A percentile compares a stretch with the other conserved stretches of the same genome.
Conservation (phyloP, 2,797 vertebrate genomes). For the Lerista edwardsae region DNA sequence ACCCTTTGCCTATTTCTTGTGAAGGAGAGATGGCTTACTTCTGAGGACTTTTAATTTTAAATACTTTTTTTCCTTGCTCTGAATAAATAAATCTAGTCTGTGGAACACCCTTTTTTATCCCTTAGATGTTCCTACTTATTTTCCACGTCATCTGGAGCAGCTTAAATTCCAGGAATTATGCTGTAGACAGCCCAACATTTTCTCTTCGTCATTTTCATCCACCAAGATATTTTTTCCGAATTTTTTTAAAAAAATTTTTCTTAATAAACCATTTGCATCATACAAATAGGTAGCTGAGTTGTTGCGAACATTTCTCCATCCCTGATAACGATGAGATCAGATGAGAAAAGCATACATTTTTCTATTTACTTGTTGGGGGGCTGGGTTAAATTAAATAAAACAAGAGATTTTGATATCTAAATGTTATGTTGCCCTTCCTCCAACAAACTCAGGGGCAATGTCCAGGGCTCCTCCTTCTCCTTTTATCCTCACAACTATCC, state of each 20-base stretch:
- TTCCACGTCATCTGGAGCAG: slow-evolving; percentile 66
- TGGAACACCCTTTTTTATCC: slow-evolving; percentile 34
- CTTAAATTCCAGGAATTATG: slow-evolving; percentile 63
- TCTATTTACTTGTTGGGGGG: neutral
- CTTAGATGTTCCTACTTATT: slow-evolving; percentile 57
- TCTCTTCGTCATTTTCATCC: slow-evolving; percentile 33
- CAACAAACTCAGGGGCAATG: too few relatives aligned
- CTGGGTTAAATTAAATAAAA: neutral
- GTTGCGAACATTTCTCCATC: slow-evolving; percentile 24
- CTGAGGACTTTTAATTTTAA: slow-evolving; percentile 67
- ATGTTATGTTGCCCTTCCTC: neutral
- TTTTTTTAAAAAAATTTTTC: too few relatives aligned
- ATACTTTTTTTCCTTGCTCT: slow-evolving; percentile 7
- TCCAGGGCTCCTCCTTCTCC: too few relatives aligned
- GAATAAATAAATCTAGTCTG: slow-evolving; percentile 46
- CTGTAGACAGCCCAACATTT: slow-evolving; percentile 16
- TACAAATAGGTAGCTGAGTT: slow-evolving; percentile 24
- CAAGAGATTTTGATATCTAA: neutral
- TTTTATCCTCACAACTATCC: too few relatives aligned
- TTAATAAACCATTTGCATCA: neutral
- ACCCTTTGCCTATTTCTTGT: neutral
- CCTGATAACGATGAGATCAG: neutral
- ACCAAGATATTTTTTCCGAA: slow-evolving; percentile 28
- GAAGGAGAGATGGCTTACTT: slow-evolving; percentile 30
- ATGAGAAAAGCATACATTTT: neutral